Percentiles rank a stretch among this genome's conserved stretches.
These are phyloP conservation scores for Tryphoninae sp. DNA, from an alignment of 2,888 invertebrate genomes.

Conservation along the genomic window DNA sequence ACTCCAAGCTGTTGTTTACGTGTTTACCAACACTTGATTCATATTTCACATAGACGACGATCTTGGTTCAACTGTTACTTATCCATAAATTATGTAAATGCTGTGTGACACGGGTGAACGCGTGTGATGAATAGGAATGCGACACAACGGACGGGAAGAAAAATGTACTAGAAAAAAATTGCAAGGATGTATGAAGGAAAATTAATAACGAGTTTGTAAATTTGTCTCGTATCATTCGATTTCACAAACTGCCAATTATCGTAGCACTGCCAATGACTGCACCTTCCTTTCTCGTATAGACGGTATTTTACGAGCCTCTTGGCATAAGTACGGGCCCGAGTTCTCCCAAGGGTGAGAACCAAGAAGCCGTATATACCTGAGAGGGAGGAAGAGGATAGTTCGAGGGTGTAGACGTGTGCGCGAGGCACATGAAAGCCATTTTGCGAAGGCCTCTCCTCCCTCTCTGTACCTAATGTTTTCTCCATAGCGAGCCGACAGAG, in stretches of 20 bases:
- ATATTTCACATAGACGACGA: not conserved
- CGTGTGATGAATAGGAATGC: not conserved
- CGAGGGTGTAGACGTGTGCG: not conserved
- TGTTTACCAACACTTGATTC: conserved; percentile 33
- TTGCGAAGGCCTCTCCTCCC: conserved; percentile 6
- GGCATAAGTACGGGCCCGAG: not conserved
- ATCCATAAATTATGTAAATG: not conserved
- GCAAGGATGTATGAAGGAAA: too few species aligned
- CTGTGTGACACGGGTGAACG: conserved; percentile 16
- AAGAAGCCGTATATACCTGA: not conserved
- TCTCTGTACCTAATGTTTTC: conserved; percentile 2
- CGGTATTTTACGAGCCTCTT: not conserved
- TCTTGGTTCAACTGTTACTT: not conserved
- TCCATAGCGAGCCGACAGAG: not conserved
- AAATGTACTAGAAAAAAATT: not conserved
- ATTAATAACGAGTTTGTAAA: too few species aligned
- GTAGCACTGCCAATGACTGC: not conserved
- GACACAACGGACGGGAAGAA: not conserved
- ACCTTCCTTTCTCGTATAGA: not conserved
- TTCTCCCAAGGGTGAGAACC: not conserved
- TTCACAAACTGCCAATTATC: too few species aligned
- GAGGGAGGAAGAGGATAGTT: not conserved
- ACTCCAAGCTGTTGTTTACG: conserved; percentile 19
- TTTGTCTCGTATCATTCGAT: too few species aligned
- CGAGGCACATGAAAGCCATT: conserved; percentile 17